Evolutionary conservation across 2,888 invertebrate genomes (phyloP).

Genomic region (Drosophila subquinaria): DNA sequence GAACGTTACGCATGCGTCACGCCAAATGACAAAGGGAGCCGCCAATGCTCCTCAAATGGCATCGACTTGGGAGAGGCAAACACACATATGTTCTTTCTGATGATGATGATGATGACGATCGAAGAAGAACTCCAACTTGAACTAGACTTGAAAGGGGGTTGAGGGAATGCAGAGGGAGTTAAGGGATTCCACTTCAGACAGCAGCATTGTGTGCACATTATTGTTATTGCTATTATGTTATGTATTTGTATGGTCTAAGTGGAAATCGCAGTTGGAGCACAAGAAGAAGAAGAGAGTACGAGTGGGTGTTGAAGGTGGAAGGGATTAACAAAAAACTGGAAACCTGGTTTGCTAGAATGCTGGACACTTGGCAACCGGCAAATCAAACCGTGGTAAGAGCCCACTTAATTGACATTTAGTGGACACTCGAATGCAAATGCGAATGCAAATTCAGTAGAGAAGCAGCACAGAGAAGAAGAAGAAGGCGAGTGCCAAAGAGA

Average conservation of each 20-base stretch:
- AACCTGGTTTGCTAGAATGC: slow-evolving; percentile 25
- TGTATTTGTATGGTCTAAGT: slow-evolving; percentile 72
- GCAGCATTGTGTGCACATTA: slow-evolving; percentile 65
- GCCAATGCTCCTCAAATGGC: slow-evolving; percentile 42
- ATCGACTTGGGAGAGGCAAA: slow-evolving; percentile 38
- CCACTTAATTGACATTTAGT: slow-evolving; percentile 84
- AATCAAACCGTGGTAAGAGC: slow-evolving; percentile 76
- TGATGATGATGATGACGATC: slow-evolving; percentile 21
- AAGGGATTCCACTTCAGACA: slow-evolving; percentile 49
- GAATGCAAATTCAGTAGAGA: slow-evolving; percentile 48
- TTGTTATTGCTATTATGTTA: slow-evolving; percentile 78
- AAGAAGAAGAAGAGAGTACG: slow-evolving; percentile 3
- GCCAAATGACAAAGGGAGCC: slow-evolving; percentile 76
- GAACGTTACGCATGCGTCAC: slow-evolving; percentile 82
- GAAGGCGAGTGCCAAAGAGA: slow-evolving; percentile 56
- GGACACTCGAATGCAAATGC: slow-evolving; percentile 78
- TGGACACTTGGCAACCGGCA: slow-evolving; percentile 61
- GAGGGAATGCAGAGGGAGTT: neutral
- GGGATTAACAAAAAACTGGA: slow-evolving; percentile 36
- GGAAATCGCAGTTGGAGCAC: slow-evolving; percentile 68
- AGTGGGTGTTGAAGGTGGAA: slow-evolving; percentile 30
- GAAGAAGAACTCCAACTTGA: neutral
- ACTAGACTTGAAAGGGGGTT: neutral
- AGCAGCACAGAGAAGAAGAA: slow-evolving; percentile 1
- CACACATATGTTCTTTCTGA: slow-evolving; percentile 52